Evolutionary conservation across 2,797 vertebrate species (phyloP).

Genomic region (Lacerta agilis): DNA sequence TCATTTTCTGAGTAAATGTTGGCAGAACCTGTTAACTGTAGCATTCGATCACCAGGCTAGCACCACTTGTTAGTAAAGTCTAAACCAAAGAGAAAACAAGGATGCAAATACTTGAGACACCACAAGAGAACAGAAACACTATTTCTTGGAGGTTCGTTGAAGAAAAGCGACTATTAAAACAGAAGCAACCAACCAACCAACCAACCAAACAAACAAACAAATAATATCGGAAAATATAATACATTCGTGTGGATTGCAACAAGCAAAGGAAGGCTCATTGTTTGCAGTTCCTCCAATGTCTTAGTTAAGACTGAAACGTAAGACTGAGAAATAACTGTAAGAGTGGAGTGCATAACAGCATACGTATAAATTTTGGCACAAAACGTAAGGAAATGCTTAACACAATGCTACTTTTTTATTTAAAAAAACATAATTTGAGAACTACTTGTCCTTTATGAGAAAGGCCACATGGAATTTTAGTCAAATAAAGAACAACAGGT

Average conservation of each 20-base stretch:
- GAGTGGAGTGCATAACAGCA: background rate
- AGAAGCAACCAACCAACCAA: background rate
- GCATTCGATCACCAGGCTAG: background rate
- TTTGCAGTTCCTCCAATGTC: background rate
- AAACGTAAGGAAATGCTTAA: too few relatives aligned
- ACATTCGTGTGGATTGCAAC: background rate
- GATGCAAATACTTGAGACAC: background rate
- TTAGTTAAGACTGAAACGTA: background rate
- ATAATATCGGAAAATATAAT: background rate
- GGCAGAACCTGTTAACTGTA: background rate
- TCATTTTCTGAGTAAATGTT: background rate
- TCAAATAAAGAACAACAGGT: background rate
- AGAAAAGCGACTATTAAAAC: background rate
- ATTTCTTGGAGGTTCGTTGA: background rate
- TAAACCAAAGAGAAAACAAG: background rate
- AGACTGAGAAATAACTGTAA: background rate
- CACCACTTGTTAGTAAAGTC: background rate
- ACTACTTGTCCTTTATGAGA: background rate
- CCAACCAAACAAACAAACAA: too few relatives aligned
- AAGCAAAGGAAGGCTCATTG: slow-evolving; percentile 5
- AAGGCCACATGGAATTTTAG: background rate
- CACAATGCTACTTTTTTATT: background rate
- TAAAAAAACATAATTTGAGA: background rate
- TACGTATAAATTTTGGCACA: background rate
- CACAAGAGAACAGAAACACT: slow-evolving; percentile 17